A percentile compares a stretch with the other conserved stretches of the same genome.
These are phyloP conservation scores for Brachionus asplanchnoidis DNA, from an alignment of 1,140 invertebrate species.

Conservation along the genomic window DNA sequence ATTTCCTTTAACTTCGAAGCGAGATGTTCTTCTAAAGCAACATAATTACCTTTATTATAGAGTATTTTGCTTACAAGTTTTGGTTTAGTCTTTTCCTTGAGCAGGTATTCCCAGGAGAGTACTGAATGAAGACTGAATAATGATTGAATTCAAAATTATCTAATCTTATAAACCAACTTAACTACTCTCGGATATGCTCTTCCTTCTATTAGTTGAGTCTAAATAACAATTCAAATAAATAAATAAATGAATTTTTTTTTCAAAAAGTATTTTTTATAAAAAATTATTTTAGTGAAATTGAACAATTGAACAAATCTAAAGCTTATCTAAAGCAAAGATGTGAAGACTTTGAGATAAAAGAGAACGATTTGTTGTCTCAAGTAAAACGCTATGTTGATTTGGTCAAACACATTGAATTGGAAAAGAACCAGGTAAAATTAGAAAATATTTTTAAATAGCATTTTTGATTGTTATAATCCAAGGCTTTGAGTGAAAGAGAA, in stretches of 20 bases:
- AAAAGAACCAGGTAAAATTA: constrained; percentile 5
- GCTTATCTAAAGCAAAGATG: constrained; percentile 25
- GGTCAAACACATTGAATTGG: constrained; percentile 22
- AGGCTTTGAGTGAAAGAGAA: constrained; percentile 14
- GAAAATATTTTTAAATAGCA: background rate
- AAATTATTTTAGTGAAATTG: background rate
- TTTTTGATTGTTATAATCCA: background rate
- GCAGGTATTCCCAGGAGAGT: background rate
- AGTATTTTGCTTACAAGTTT: background rate
- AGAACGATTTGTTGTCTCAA: constrained; percentile 15
- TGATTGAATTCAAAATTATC: too few relatives aligned
- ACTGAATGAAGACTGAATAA: background rate
- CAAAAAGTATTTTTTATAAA: background rate
- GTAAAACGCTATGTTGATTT: constrained; percentile 36
- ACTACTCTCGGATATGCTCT: too few relatives aligned
- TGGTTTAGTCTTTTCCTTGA: background rate
- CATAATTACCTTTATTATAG: too few relatives aligned
- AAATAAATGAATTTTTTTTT: too few relatives aligned
- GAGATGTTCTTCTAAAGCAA: too few relatives aligned
- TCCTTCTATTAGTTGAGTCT: too few relatives aligned
- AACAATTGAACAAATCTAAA: background rate
- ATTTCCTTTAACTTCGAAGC: too few relatives aligned
- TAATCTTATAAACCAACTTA: too few relatives aligned
- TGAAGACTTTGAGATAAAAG: background rate
- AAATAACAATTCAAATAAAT: too few relatives aligned